Evolutionary conservation across 2,888 invertebrate species (phyloP).

Genomic region (Tenthredo scrophulariae): DNA sequence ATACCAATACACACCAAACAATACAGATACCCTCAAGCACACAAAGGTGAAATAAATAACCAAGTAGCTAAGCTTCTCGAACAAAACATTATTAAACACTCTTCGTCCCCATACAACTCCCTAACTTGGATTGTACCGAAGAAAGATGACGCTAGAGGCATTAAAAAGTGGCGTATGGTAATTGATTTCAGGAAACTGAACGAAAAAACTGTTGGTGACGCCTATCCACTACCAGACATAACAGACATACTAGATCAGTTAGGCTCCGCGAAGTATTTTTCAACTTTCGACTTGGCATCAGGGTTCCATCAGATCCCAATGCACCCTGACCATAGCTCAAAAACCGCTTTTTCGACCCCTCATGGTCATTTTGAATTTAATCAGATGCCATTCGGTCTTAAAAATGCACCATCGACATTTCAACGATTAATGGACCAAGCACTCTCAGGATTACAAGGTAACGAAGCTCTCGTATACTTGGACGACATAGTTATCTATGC

Average conservation of each 20-base stretch:
- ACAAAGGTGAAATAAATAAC: neutral
- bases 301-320: too few relatives aligned
- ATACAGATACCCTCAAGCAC: neutral
- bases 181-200: neutral
- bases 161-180: neutral
- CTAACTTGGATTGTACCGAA: neutral
- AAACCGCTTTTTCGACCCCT: slow-evolving; percentile 4
- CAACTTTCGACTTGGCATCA: too few relatives aligned
- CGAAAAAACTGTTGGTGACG: neutral
- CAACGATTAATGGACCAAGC: neutral
- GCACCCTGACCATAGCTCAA: neutral
- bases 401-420: slow-evolving; percentile 1
- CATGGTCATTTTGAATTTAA: neutral
- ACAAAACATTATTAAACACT: neutral
- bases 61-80: neutral
- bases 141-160: neutral
- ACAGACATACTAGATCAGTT: too few relatives aligned
- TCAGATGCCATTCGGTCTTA: neutral
- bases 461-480: slow-evolving; percentile 48
- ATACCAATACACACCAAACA: neutral
- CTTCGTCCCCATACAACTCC: neutral
- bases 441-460: neutral
- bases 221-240: neutral
- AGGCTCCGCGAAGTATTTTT: too few relatives aligned
- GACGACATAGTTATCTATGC: slow-evolving; percentile 55